Conservation (phyloP, 2,113 vertebrate genomes). For the Onychostruthus taczanowskii region DNA sequence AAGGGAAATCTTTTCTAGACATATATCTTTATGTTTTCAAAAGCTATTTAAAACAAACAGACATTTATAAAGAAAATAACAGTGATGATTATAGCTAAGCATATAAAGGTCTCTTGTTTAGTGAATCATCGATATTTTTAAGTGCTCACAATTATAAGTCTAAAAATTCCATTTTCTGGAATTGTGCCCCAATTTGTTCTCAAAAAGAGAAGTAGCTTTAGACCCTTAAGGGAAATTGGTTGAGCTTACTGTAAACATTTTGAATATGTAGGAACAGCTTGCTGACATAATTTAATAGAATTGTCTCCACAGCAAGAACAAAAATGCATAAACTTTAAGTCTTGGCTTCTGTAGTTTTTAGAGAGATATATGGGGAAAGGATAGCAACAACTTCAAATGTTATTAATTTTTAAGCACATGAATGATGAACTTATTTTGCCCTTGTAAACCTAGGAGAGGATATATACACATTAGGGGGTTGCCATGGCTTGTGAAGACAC, state of each 20-base stretch:
- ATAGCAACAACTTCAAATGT: not conserved
- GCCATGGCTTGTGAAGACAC: not conserved
- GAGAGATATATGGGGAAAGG: not conserved
- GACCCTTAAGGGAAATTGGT: not conserved
- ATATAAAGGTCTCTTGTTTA: not conserved
- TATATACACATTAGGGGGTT: not conserved
- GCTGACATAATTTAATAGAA: not conserved
- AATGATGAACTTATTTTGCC: not conserved
- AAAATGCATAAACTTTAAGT: not conserved
- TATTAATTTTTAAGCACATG: slow-evolving; percentile 10
- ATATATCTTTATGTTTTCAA: not conserved
- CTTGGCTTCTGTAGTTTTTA: not conserved
- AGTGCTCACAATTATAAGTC: not conserved
- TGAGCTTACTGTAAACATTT: not conserved
- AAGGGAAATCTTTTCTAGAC: not conserved
- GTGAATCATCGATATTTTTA: not conserved
- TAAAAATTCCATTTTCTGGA: not conserved
- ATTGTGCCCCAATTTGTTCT: not conserved
- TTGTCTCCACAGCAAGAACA: not conserved
- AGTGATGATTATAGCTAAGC: not conserved
- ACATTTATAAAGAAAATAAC: not conserved
- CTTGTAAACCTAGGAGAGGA: not conserved
- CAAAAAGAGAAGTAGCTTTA: not conserved
- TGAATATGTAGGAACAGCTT: not conserved
- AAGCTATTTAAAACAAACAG: not conserved